These are phyloP conservation scores for Pangasius macronema DNA, from an alignment of 2,797 vertebrate genomes.

Conservation along the genomic window DNA sequence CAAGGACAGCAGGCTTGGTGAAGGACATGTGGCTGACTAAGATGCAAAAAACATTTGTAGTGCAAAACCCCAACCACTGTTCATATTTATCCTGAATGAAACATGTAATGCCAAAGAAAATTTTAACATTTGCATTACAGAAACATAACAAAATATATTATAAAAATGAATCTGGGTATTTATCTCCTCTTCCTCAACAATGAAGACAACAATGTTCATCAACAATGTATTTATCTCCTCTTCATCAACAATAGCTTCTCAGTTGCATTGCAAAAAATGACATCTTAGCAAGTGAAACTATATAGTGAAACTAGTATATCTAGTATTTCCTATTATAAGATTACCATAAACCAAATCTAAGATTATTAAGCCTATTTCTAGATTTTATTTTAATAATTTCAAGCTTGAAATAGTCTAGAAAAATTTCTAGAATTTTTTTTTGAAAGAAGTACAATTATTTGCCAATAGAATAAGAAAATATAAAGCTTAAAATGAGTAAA, in stretches of 20 bases:
- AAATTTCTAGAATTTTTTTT: background rate
- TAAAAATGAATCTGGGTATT: background rate
- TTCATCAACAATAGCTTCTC: background rate
- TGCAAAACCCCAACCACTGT: constrained; percentile 44
- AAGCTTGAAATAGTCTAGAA: background rate
- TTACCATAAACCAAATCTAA: background rate
- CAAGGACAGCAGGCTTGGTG: constrained; percentile 71
- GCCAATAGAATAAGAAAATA: background rate
- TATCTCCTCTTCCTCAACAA: background rate
- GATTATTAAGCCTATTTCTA: background rate
- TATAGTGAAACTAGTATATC: no score
- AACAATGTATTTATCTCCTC: background rate
- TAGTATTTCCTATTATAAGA: background rate
- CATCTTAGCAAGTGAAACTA: background rate
- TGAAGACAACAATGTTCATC: no score
- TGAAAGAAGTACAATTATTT: background rate
- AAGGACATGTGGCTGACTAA: constrained; percentile 67
- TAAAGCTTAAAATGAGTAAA: background rate
- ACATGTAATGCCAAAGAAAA: background rate
- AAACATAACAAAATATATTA: background rate
- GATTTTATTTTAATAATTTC: background rate
- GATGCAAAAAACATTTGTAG: constrained; percentile 51
- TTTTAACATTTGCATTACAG: background rate
- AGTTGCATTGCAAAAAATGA: background rate
- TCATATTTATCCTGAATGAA: background rate